These are phyloP conservation scores for Antennarius striatus DNA, from an alignment of 2,113 vertebrate species.

Conservation along the genomic window DNA sequence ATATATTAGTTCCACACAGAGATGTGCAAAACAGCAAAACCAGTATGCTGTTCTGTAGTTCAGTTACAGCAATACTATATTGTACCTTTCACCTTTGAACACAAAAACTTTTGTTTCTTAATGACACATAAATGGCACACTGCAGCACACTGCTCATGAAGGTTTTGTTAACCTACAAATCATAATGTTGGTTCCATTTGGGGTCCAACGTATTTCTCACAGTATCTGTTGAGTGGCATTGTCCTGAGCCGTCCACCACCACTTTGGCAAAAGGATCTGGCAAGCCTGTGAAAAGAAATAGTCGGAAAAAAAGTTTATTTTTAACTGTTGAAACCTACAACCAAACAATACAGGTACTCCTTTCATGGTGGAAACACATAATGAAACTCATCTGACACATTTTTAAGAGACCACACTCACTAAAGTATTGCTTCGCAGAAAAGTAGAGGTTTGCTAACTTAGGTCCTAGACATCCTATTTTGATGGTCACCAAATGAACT, in stretches of 20 bases:
- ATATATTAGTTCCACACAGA: constrained; percentile 15
- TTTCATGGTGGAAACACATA: not conserved
- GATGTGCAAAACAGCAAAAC: not conserved
- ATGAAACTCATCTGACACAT: too few relatives aligned
- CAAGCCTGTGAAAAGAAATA: constrained; percentile 81
- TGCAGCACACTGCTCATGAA: too few relatives aligned
- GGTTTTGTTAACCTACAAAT: constrained; percentile 86
- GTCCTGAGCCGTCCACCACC: constrained; percentile 98
- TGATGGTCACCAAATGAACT: too few relatives aligned
- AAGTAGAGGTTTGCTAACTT: too few relatives aligned
- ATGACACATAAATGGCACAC: not conserved
- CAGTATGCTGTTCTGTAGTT: not conserved
- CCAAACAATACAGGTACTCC: too few relatives aligned
- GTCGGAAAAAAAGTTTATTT: not conserved
- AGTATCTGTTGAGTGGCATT: constrained; percentile 99
- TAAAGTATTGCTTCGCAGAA: too few relatives aligned
- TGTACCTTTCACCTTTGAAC: not conserved
- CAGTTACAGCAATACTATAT: not conserved
- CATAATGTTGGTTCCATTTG: constrained; percentile 99
- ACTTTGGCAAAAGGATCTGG: constrained; percentile 99
- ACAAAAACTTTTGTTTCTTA: constrained; percentile 4
- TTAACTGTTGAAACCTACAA: constrained; percentile 2
- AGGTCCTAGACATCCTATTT: too few relatives aligned
- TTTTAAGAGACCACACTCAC: too few relatives aligned
- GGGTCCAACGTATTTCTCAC: constrained; percentile 99